These are phyloP conservation scores for Helicoverpa assulta DNA, from an alignment of 2,888 invertebrate species.

Conservation along the genomic window DNA sequence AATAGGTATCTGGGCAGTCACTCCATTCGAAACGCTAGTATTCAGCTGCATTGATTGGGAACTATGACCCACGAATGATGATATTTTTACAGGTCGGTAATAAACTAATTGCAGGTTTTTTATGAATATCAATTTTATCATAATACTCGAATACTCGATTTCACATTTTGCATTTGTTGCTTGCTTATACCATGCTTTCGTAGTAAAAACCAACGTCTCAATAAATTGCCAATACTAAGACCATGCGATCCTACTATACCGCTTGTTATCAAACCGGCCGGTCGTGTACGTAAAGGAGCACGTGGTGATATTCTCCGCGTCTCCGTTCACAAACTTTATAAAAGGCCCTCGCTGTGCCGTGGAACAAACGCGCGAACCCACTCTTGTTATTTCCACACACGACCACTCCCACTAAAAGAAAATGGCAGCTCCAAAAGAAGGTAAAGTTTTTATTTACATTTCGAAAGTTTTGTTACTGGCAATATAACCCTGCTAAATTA, in stretches of 20 bases:
- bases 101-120: no score
- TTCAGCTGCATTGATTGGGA: no score
- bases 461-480: conserved; percentile 41
- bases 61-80: no score
- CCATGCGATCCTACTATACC: conserved; percentile 55
- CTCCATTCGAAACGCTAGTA: no score
- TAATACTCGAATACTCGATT: no score
- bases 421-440: conserved; percentile 86
- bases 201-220: not conserved
- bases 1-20: no score
- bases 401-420: conserved; percentile 59
- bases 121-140: no score
- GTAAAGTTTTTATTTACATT: conserved; percentile 73
- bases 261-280: conserved; percentile 80
- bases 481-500: conserved; percentile 59
- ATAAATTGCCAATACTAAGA: conserved; percentile 66
- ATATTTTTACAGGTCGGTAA: no score
- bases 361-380: conserved; percentile 76
- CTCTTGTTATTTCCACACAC: conserved; percentile 68
- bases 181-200: no score
- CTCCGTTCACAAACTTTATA: conserved; percentile 81
- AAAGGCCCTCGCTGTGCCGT: conserved; percentile 77
- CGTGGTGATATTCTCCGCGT: conserved; percentile 76
- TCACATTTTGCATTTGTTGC: no score
- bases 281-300: conserved; percentile 76